A percentile compares a stretch with the other conserved stretches of the same genome.
phyloP scores from a whole-genome alignment of 2,888 invertebrate genomes.

The Trichopria drosophilae region DNA sequence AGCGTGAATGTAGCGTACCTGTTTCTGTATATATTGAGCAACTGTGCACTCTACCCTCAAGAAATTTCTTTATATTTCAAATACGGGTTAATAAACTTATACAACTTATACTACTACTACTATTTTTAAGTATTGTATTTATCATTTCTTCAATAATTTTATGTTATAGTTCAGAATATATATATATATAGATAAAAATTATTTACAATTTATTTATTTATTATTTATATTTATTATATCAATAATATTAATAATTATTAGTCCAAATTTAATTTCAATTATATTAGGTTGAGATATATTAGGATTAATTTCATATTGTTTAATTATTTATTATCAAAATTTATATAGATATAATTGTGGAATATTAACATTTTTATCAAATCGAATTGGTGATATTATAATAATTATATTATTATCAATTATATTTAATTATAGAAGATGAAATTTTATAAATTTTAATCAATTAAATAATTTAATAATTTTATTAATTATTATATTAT shows the following conservation, averaged over 20 bases:
- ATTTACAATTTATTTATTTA: conserved; percentile 68
- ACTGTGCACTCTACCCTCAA: no score
- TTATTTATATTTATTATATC: conserved; percentile 69
- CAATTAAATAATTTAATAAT: conserved; percentile 42
- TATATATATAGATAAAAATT: conserved; percentile 63
- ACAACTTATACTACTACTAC: no score
- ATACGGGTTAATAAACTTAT: no score
- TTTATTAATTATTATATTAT: conserved; percentile 58
- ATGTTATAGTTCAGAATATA: conserved; percentile 61
- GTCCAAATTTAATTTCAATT: conserved; percentile 71
- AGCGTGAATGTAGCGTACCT: no score
- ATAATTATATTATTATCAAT: conserved; percentile 33
- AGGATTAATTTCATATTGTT: conserved; percentile 73
- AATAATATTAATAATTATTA: conserved; percentile 70
- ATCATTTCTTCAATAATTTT: conserved; percentile 64
- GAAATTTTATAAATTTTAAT: conserved; percentile 60
- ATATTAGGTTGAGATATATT: conserved; percentile 75
- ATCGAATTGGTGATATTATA: conserved; percentile 61
- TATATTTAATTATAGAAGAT: conserved; percentile 22
- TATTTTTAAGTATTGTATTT: conserved; percentile 68
- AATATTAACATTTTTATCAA: conserved; percentile 72
- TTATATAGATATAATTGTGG: conserved; percentile 70
- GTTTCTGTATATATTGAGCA: no score
- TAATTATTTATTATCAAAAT: conserved; percentile 74
- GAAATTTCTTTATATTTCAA: no score